These are phyloP conservation scores for Alosa sapidissima DNA, from an alignment of 2,797 vertebrate genomes.

Conservation along the genomic window DNA sequence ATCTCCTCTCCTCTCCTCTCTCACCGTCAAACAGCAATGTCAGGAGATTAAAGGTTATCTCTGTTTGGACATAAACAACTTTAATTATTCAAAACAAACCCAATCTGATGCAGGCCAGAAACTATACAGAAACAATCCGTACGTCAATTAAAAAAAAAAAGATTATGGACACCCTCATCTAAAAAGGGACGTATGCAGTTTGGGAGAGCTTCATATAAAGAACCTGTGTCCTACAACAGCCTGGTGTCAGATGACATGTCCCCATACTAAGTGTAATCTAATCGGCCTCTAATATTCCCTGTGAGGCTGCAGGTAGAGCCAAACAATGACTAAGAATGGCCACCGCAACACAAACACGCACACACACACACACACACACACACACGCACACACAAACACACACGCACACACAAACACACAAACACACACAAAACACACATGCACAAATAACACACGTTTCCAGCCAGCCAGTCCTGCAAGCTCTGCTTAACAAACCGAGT, in stretches of 20 bases:
- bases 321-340: constrained; percentile 55
- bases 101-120: background rate
- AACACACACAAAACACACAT: background rate
- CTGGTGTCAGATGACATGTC: constrained; percentile 55
- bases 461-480: constrained; percentile 32
- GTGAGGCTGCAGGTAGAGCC: constrained; percentile 42
- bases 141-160: background rate
- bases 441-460: constrained; percentile 41
- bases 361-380: background rate
- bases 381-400: background rate
- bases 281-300: constrained; percentile 62
- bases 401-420: background rate
- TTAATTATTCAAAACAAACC: constrained; percentile 17
- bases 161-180: background rate
- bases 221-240: constrained; percentile 44
- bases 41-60: constrained; percentile 8
- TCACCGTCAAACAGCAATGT: background rate
- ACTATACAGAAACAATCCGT: background rate
- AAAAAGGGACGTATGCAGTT: constrained; percentile 27
- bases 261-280: constrained; percentile 55
- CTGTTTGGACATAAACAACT: constrained; percentile 17
- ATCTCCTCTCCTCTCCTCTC: background rate
- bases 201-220: constrained; percentile 45
- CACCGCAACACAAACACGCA: constrained; percentile 34
- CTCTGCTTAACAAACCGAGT: constrained; percentile 36